Percentiles rank a stretch among this genome's conserved stretches.
Conservation (phyloP, 2,113 vertebrate genomes). For the Tetraodon nigroviridis region DNA sequence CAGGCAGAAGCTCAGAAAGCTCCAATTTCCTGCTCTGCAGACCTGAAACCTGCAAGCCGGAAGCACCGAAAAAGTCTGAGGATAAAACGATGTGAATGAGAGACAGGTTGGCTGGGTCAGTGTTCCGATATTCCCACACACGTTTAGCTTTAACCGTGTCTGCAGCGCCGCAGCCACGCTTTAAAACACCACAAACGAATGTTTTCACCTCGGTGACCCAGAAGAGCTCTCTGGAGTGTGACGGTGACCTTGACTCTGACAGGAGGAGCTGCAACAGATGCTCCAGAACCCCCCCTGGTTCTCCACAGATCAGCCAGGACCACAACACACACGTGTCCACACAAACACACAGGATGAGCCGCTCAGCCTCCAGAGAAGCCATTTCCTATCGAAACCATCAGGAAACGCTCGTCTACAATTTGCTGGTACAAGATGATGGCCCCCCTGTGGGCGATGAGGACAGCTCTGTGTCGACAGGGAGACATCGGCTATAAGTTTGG, state of each 20-base stretch:
- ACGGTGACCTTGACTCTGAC: slow-evolving; percentile 26
- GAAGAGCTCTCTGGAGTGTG: slow-evolving; percentile 5
- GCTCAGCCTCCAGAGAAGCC: too few species aligned
- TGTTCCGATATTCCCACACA: neutral
- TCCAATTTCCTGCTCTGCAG: neutral
- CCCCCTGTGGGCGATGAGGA: too few species aligned
- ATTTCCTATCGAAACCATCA: too few species aligned
- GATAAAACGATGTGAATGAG: neutral
- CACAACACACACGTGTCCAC: too few species aligned
- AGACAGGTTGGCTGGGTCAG: neutral
- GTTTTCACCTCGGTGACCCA: neutral
- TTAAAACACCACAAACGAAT: slow-evolving; percentile 2
- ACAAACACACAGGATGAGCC: too few species aligned
- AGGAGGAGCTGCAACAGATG: neutral
- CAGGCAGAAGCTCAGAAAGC: neutral
- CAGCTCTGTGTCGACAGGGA: too few species aligned
- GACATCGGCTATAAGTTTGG: too few species aligned
- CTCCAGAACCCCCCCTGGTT: too few species aligned
- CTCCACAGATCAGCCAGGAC: too few species aligned
- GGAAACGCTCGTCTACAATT: too few species aligned
- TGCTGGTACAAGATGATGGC: too few species aligned
- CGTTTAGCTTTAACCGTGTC: slow-evolving; percentile 1
- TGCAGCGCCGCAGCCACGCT: neutral
- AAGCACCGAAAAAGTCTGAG: neutral
- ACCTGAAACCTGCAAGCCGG: neutral